phyloP scores from a whole-genome alignment of 2,113 vertebrate genomes.

The Fulica atra region DNA sequence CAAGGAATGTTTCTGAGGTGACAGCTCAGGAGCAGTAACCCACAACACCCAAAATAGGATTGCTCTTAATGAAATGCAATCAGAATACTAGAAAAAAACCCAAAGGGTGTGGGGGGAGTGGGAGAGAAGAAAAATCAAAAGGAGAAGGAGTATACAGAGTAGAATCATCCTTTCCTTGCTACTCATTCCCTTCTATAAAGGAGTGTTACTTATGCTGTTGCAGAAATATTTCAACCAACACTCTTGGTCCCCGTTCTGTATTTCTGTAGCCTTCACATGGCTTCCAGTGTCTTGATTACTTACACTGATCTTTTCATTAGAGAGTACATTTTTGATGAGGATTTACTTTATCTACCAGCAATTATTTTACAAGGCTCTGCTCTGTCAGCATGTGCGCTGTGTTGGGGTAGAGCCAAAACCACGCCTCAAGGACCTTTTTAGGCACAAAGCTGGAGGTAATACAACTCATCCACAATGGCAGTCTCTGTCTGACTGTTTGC shows the following conservation, averaged over 20 bases:
- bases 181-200: not conserved
- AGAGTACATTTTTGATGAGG: not conserved
- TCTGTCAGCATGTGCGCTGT: slow-evolving; percentile 16
- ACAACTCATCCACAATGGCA: slow-evolving; percentile 30
- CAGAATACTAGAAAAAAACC: not conserved
- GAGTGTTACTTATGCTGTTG: not conserved
- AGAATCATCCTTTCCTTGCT: not conserved
- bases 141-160: not conserved
- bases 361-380: slow-evolving; percentile 13
- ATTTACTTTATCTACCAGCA: slow-evolving; percentile 11
- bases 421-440: not conserved
- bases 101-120: not conserved
- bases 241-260: not conserved
- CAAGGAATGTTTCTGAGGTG: not conserved
- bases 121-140: not conserved
- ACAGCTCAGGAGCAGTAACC: not conserved
- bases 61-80: not conserved
- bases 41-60: not conserved
- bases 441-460: not conserved
- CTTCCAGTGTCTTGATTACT: not conserved
- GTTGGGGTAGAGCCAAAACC: not conserved
- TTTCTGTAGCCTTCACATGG: not conserved
- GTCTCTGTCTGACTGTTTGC: slow-evolving; percentile 51
- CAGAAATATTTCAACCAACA: not conserved
- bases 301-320: not conserved